Evolutionary conservation across 92 coral and sea anemone genomes (phyloP).

Genomic region (Isaurus tuberculatus): DNA sequence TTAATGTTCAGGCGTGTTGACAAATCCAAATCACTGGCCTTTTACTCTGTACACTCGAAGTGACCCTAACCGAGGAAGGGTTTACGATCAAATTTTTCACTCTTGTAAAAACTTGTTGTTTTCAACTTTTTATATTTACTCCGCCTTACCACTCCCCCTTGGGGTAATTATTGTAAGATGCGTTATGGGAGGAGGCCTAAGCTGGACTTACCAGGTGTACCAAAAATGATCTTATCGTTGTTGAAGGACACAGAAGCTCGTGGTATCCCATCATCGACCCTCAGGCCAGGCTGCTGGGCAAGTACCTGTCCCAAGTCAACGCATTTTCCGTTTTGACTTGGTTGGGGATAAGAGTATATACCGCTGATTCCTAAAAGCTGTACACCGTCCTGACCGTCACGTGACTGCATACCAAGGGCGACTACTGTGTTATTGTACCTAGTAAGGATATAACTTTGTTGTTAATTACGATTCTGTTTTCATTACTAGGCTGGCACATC

Average conservation of each 20-base stretch:
- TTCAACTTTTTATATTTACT: too few relatives aligned
- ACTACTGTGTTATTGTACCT: constrained; percentile 68
- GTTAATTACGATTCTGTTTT: background rate
- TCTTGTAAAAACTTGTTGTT: too few relatives aligned
- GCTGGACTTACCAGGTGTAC: constrained; percentile 72
- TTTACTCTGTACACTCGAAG: too few relatives aligned
- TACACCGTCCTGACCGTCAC: constrained; percentile 84
- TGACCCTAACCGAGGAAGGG: too few relatives aligned
- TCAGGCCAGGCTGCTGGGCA: constrained; percentile 71
- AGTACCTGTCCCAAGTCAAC: constrained; percentile 74
- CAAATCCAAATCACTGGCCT: too few relatives aligned
- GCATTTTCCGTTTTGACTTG: constrained; percentile 59
- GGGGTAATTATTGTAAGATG: too few relatives aligned
- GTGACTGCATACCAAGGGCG: constrained; percentile 84
- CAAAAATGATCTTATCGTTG: constrained; percentile 73
- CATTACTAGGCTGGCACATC: background rate
- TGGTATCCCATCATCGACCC: constrained; percentile 83
- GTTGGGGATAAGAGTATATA: constrained; percentile 45
- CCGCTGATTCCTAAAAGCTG: constrained; percentile 76
- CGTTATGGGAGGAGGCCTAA: background rate
- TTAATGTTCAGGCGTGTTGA: too few relatives aligned
- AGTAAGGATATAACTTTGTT: background rate
- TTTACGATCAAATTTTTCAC: too few relatives aligned
- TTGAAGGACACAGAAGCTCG: constrained; percentile 73
- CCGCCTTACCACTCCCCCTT: too few relatives aligned